Percentiles rank a stretch among this genome's conserved stretches.
phyloP scores from a whole-genome alignment of 2,797 vertebrate species.

The Allobates femoralis region DNA sequence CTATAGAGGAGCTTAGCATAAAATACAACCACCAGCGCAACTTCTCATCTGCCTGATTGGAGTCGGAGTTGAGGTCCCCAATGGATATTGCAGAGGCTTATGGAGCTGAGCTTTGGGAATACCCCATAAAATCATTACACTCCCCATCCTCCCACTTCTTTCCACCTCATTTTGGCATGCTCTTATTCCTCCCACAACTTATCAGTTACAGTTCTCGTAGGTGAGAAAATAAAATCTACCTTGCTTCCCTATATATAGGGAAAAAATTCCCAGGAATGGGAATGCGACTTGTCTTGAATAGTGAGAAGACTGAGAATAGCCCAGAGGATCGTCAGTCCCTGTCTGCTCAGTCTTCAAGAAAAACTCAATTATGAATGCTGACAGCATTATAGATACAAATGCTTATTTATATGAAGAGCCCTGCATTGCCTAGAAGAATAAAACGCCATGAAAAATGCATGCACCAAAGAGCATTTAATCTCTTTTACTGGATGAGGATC shows the following conservation, averaged over 20 bases:
- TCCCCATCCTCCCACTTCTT: constrained; percentile 12
- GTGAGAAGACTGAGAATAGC: constrained; percentile 39
- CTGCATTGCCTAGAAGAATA: constrained; percentile 38
- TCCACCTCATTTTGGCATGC: not conserved
- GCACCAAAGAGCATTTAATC: constrained; percentile 36
- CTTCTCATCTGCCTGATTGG: constrained; percentile 29
- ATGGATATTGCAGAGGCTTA: constrained; percentile 17
- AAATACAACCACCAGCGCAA: not conserved
- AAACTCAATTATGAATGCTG: constrained; percentile 51
- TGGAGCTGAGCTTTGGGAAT: constrained; percentile 4
- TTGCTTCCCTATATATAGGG: not conserved
- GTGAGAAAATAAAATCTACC: too few relatives aligned
- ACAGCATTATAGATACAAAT: constrained; percentile 60
- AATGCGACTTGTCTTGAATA: constrained; percentile 23
- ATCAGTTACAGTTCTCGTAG: constrained; percentile 38
- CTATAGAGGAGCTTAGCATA: not conserved
- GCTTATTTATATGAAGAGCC: constrained; percentile 48
- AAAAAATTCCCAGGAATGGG: constrained; percentile 20
- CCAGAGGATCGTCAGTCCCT: constrained; percentile 42
- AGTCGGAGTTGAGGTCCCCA: constrained; percentile 10
- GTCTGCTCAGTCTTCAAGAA: constrained; percentile 50
- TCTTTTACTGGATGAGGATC: constrained; percentile 26
- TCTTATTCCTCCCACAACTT: not conserved
- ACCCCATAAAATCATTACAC: constrained; percentile 12
- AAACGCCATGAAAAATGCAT: constrained; percentile 33